These are phyloP conservation scores for Odontocolon sp. DNA, from an alignment of 2,888 invertebrate species.

Conservation along the genomic window DNA sequence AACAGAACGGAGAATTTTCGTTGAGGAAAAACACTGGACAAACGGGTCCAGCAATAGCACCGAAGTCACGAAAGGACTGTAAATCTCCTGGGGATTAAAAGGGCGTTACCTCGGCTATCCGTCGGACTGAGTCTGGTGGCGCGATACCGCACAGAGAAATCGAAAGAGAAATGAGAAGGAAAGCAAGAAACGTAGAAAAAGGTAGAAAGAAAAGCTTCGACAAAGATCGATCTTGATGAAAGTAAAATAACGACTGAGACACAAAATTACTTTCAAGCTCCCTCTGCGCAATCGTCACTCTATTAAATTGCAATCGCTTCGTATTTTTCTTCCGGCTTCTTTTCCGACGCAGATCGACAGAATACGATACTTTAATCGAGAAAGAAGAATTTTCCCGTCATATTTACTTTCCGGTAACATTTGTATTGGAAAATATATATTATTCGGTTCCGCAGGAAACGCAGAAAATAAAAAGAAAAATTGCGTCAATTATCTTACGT, in stretches of 20 bases:
- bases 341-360: not conserved
- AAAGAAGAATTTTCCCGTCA: slow-evolving; percentile 23
- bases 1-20: slow-evolving; percentile 24
- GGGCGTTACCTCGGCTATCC: slow-evolving; percentile 44
- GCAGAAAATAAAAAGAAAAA: too few relatives aligned
- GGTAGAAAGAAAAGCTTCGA: slow-evolving; percentile 44
- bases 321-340: slow-evolving; percentile 27
- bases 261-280: slow-evolving; percentile 49
- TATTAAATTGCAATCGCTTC: slow-evolving; percentile 35
- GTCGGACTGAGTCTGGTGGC: slow-evolving; percentile 39
- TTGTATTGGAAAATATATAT: slow-evolving; percentile 30
- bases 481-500: too few relatives aligned
- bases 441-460: not conserved
- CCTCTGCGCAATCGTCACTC: not conserved
- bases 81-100: slow-evolving; percentile 58
- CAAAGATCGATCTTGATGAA: slow-evolving; percentile 54
- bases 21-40: slow-evolving; percentile 23
- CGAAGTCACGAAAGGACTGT: slow-evolving; percentile 52
- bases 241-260: slow-evolving; percentile 48
- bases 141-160: slow-evolving; percentile 19
- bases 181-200: slow-evolving; percentile 43
- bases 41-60: slow-evolving; percentile 29
- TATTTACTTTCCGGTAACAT: slow-evolving; percentile 23
- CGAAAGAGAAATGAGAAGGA: slow-evolving; percentile 50
- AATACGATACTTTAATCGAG: not conserved